phyloP scores from a whole-genome alignment of 2,113 vertebrate species.

The Nipponia nippon region DNA sequence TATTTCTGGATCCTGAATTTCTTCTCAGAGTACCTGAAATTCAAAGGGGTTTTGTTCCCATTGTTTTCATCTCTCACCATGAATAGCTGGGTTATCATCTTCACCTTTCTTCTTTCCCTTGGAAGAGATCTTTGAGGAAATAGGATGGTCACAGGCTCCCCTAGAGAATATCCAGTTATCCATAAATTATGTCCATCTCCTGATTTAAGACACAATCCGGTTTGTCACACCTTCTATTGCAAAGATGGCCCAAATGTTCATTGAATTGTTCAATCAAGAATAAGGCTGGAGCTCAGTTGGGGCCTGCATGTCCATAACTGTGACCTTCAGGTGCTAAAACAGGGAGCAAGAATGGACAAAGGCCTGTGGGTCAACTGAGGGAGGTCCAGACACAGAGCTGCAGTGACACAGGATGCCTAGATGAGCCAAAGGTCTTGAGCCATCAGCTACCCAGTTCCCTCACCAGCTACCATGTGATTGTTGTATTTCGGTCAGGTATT shows the following conservation, averaged over 20 bases:
- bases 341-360: neutral
- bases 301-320: neutral
- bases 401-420: no score
- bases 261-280: neutral
- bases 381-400: neutral
- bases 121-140: neutral
- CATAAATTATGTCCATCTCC: neutral
- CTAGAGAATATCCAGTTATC: neutral
- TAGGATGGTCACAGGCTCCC: fast-evolving
- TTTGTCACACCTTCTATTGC: neutral
- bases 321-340: neutral
- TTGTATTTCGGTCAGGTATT: neutral
- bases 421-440: neutral
- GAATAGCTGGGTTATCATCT: neutral
- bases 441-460: neutral
- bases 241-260: neutral
- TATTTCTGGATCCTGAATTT: neutral
- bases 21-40: neutral
- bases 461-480: neutral
- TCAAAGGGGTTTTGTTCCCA: neutral
- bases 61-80: neutral
- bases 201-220: neutral
- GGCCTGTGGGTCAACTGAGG: neutral
- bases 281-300: neutral
- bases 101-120: neutral